phyloP scores from a whole-genome alignment of 2,888 invertebrate genomes.

The Microchrysa polita region DNA sequence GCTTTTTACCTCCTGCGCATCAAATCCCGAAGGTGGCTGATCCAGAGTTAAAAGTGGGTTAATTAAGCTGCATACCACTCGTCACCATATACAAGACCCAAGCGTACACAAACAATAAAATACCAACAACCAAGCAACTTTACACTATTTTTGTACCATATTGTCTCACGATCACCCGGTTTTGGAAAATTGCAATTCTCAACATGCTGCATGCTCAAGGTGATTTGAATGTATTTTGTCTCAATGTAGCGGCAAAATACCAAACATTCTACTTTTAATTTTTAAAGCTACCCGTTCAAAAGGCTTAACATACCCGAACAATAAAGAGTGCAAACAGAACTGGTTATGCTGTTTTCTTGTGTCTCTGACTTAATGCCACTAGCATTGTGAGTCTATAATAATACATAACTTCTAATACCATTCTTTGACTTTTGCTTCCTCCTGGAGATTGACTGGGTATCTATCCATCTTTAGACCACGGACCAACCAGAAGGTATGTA shows the following conservation, averaged over 20 bases:
- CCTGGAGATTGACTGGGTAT: neutral
- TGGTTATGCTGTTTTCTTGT: conserved; percentile 24
- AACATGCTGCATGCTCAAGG: conserved; percentile 23
- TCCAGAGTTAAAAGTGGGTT: too few relatives aligned
- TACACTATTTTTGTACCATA: neutral
- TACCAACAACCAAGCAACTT: neutral
- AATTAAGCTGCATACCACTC: neutral
- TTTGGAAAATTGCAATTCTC: conserved; percentile 25
- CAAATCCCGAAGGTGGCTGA: too few relatives aligned
- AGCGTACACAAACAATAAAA: neutral
- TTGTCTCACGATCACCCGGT: conserved; percentile 33
- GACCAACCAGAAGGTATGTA: too few relatives aligned
- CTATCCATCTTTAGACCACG: neutral
- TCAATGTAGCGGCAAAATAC: conserved; percentile 36
- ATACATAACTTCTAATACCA: neutral
- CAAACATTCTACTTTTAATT: conserved; percentile 39
- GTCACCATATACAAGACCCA: neutral
- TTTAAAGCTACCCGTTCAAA: neutral
- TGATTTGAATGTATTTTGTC: conserved; percentile 35
- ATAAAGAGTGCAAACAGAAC: neutral
- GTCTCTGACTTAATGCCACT: neutral
- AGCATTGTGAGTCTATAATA: neutral
- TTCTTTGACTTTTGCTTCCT: too few relatives aligned
- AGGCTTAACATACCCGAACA: neutral
- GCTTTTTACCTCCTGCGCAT: too few relatives aligned